Base-by-base conservation (phyloP, 2,113 vertebrate genomes). In the Gavia stellata region DNA sequence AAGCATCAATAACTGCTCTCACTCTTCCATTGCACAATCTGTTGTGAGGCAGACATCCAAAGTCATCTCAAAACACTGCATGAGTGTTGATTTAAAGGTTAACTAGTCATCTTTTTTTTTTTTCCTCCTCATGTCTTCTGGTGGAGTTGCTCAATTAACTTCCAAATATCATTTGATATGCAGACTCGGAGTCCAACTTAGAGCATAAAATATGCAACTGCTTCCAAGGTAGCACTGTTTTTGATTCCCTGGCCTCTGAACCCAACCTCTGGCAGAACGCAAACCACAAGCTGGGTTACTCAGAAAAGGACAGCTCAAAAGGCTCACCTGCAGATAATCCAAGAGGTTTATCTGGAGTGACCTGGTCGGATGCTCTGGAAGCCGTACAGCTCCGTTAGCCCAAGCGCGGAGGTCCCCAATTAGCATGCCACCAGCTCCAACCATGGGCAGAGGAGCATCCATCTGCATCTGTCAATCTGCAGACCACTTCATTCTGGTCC, bases 51-150 rank as follows among this genome's bases (percentile, higher is more conserved):
- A 94, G 90, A 77, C 85, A 82, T 95, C 94, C 92, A 96, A 95
- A 96, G 88, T 93, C 34, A 88, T 96, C 90, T 93, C 79, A 91
- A 94, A 96, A 96, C 87, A 70, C 62, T 62, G 38, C 24, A 73
- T 38, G 53, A 88, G 61, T 86, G 88, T 94, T 96, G 92, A 90
- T 92, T 96, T 96, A 96, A 95, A 97, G 88, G 93, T 94, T 93
- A 97, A 91, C 81, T 88, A 93, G 70, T 90, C 45, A 86, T 88
- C 36, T 65, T 38, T 31, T 18, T 44, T 53, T 59, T 42, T 28
- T 25, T 81, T 40, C 44, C 49, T 90, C 71, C 40, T 75, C 20
- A 26, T 15, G 40, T 92, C 73, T 89, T 72, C 56, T 82, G 47
- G 20, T 68, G 36, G 56, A 95, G 68, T 49, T 95, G 88, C 68